A percentile compares a stretch with the other conserved stretches of the same genome.
Conservation (phyloP, 2,888 invertebrate genomes). For the Drosophila kambysellisi region DNA sequence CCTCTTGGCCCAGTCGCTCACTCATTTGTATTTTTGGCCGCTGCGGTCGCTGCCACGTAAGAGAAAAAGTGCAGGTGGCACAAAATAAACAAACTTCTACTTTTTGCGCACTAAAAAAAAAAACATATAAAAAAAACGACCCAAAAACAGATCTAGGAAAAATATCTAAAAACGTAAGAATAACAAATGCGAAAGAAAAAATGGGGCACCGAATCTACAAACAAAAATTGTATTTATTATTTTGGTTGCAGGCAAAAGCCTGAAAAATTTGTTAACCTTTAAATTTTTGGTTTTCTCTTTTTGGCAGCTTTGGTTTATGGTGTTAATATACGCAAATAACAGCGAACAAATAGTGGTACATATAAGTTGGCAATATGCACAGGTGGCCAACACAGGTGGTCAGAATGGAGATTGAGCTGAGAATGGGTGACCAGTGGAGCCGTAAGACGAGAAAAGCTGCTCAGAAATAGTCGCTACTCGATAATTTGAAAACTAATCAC, state of each 20-base stretch:
- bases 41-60: conserved; percentile 64
- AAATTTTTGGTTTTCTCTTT: conserved; percentile 43
- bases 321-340: conserved; percentile 60
- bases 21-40: conserved; percentile 12
- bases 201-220: conserved; percentile 50
- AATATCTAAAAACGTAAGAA: conserved; percentile 74
- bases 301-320: conserved; percentile 12
- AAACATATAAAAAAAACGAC: neutral
- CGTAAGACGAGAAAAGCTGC: neutral
- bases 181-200: conserved; percentile 69
- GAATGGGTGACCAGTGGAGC: neutral
- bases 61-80: conserved; percentile 76
- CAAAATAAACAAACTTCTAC: conserved; percentile 75
- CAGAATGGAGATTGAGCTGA: conserved; percentile 20
- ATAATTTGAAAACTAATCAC: neutral
- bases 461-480: neutral
- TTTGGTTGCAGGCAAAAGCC: conserved; percentile 54
- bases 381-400: conserved; percentile 26
- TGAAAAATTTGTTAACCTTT: conserved; percentile 71
- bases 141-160: conserved; percentile 31
- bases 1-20: neutral
- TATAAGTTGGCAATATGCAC: conserved; percentile 35
- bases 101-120: conserved; percentile 53
- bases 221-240: conserved; percentile 60
- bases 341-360: conserved; percentile 44